phyloP scores from a whole-genome alignment of 2,888 invertebrate species.

The Phyllotreta cruciferae region DNA sequence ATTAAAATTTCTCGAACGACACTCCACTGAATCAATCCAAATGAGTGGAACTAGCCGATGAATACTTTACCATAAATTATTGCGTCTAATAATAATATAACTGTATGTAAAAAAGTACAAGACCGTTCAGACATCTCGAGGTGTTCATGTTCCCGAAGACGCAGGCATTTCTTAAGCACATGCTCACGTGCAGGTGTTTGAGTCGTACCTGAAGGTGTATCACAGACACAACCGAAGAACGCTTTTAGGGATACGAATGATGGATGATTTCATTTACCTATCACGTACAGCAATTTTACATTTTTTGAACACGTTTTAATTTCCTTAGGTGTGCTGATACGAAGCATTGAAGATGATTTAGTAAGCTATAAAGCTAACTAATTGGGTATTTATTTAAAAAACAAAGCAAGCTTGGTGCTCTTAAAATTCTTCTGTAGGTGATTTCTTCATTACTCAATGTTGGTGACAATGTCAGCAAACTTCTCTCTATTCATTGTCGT shows the following conservation, averaged over 20 bases:
- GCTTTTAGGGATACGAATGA: constrained; percentile 8
- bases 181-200: constrained; percentile 20
- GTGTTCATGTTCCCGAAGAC: constrained; percentile 9
- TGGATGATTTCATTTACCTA: constrained; percentile 10
- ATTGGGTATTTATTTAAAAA: too few species aligned
- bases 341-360: too few species aligned
- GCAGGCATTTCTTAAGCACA: constrained; percentile 12
- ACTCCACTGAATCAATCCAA: not conserved
- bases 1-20: constrained; percentile 8
- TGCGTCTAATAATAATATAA: constrained; percentile 7
- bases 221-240: not conserved
- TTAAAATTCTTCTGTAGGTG: too few species aligned
- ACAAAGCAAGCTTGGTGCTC: too few species aligned
- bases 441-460: too few species aligned
- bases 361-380: too few species aligned
- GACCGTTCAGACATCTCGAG: constrained; percentile 7
- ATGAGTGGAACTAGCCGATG: constrained; percentile 9
- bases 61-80: constrained; percentile 24
- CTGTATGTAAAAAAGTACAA: too few species aligned
- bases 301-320: too few species aligned
- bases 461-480: too few species aligned
- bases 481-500: too few species aligned
- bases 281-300: too few species aligned
- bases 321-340: too few species aligned
- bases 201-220: constrained; percentile 13